These are phyloP conservation scores for Chelmon rostratus DNA, from an alignment of 2,797 vertebrate species.

Conservation along the genomic window DNA sequence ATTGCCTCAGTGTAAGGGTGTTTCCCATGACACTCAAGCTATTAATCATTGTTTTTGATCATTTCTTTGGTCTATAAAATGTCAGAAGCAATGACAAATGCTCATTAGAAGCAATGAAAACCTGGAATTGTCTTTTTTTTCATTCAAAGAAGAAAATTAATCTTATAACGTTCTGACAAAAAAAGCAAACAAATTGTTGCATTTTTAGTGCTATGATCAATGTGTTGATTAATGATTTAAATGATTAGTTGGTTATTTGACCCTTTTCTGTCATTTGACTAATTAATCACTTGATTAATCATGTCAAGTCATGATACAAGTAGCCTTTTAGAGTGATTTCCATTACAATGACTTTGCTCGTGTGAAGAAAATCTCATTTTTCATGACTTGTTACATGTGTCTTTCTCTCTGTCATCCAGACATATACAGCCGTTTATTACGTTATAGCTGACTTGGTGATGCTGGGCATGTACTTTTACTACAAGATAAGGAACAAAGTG, in stretches of 20 bases:
- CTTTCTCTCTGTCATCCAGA: slow-evolving; percentile 78
- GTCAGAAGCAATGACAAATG: neutral
- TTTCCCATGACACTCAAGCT: neutral
- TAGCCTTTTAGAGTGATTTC: neutral
- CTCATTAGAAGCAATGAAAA: neutral
- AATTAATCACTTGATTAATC: neutral
- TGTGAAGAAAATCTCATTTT: neutral
- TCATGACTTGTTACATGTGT: slow-evolving; percentile 3
- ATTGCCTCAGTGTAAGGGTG: neutral
- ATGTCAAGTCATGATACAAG: neutral
- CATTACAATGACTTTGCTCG: neutral
- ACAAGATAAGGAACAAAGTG: slow-evolving; percentile 78
- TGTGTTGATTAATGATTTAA: neutral
- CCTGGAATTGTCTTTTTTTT: neutral
- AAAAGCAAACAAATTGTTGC: neutral
- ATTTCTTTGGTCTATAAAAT: neutral
- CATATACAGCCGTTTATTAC: slow-evolving; percentile 95
- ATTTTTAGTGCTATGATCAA: neutral
- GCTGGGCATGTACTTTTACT: slow-evolving; percentile 90
- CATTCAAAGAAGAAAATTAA: neutral
- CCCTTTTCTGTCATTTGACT: neutral
- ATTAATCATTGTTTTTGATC: neutral
- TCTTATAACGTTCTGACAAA: neutral
- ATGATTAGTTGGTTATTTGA: neutral
- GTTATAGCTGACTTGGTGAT: slow-evolving; percentile 92